Conservation (phyloP, 2,113 vertebrate species). For the Scytalopus superciliaris region DNA sequence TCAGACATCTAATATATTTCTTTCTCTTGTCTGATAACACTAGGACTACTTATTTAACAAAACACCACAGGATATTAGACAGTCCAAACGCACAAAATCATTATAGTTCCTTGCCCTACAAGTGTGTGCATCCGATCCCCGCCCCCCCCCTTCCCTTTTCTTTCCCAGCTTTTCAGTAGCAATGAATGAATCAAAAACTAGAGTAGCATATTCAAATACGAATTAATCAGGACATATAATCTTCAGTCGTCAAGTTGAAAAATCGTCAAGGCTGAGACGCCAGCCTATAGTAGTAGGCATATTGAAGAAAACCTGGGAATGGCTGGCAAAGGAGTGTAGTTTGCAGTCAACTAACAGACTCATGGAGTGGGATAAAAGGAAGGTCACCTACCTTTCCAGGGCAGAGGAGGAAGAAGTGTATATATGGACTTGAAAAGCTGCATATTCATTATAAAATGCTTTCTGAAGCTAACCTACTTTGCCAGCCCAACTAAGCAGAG, state of each 20-base stretch:
- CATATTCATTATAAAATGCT: not conserved
- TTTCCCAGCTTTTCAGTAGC: not conserved
- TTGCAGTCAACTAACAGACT: constrained; percentile 2
- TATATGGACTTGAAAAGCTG: not conserved
- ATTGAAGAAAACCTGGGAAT: constrained; percentile 11
- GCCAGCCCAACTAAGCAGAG: not conserved
- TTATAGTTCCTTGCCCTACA: not conserved
- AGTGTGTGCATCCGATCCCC: not conserved
- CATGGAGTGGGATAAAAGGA: not conserved
- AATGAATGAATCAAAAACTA: not conserved
- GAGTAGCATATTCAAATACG: not conserved
- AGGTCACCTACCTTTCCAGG: not conserved
- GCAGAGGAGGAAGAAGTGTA: not conserved
- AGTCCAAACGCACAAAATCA: not conserved
- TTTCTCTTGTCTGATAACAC: not conserved
- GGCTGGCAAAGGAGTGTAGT: not conserved
- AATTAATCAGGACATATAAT: not conserved
- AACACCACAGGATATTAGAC: not conserved
- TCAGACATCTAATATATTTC: not conserved
- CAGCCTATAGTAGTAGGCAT: not conserved
- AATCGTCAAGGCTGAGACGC: not conserved
- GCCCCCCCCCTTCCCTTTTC: not conserved
- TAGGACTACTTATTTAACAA: constrained; percentile 9
- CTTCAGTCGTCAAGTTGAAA: not conserved
- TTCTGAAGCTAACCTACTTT: not conserved